Conservation (phyloP, 1,140 invertebrate species). For the Sycophaga agraensis region DNA sequence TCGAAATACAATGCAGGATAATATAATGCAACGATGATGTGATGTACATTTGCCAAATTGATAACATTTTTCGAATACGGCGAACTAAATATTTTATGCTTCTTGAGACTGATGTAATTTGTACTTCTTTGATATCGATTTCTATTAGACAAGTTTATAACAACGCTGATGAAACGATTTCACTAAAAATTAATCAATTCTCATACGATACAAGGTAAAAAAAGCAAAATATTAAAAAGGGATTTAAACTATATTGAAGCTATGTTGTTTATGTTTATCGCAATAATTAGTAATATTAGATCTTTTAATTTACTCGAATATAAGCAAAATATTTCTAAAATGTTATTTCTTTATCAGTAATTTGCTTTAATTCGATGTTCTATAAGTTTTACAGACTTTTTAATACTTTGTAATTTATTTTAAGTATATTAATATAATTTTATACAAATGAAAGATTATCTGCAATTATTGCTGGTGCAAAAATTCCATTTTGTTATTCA, state of each 20-base stretch:
- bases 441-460: too few relatives aligned
- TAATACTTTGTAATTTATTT: background rate
- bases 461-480: too few relatives aligned
- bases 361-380: background rate
- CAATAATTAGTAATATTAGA: background rate
- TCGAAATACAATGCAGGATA: conserved; percentile 10
- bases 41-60: conserved; percentile 51
- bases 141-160: conserved; percentile 13
- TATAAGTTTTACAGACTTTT: background rate
- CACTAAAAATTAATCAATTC: conserved; percentile 7
- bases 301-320: background rate
- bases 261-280: too few relatives aligned
- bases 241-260: background rate
- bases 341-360: conserved; percentile 8
- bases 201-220: conserved; percentile 2
- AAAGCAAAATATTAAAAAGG: conserved; percentile 8
- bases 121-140: conserved; percentile 35
- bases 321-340: background rate
- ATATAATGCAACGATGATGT: conserved; percentile 36
- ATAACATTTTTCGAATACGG: conserved; percentile 33
- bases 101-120: conserved; percentile 53
- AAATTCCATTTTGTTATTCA: too few relatives aligned
- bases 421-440: background rate
- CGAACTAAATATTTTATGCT: conserved; percentile 38
- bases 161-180: conserved; percentile 7